A percentile compares a stretch with the other conserved stretches of the same genome.
These are phyloP conservation scores for Empidonax alnorum DNA, from an alignment of 2,113 vertebrate genomes.

Conservation along the genomic window DNA sequence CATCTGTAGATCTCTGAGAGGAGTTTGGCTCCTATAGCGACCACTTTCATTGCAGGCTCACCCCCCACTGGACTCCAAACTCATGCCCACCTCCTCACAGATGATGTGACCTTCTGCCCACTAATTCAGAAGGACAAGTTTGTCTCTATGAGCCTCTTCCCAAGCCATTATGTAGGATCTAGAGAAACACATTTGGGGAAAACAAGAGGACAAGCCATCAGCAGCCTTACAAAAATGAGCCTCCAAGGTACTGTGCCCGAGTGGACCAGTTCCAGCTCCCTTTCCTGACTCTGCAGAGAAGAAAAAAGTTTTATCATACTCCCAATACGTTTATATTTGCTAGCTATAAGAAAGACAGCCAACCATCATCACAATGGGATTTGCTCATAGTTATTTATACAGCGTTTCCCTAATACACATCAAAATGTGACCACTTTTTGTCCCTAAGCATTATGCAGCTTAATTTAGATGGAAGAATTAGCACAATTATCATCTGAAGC, in stretches of 20 bases:
- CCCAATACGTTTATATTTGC: not conserved
- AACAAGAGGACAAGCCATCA: not conserved
- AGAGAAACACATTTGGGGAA: not conserved
- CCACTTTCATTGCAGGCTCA: not conserved
- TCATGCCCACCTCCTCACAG: not conserved
- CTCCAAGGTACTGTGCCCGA: not conserved
- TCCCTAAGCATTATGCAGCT: not conserved
- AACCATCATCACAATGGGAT: not conserved
- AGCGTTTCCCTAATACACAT: not conserved
- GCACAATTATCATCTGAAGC: not conserved
- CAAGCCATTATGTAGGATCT: fast-evolving
- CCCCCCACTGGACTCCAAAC: fast-evolving
- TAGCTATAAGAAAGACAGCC: not conserved
- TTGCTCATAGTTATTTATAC: not conserved
- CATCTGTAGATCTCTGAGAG: fast-evolving
- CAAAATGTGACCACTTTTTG: not conserved
- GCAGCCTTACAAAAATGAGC: not conserved
- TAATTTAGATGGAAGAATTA: slow-evolving; percentile 9
- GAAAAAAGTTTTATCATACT: not conserved
- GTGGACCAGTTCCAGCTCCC: not conserved
- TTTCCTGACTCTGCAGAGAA: not conserved
- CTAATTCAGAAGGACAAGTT: not conserved
- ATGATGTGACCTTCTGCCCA: fast-evolving
- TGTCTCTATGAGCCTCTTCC: not conserved
- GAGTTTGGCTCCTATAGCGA: not conserved